phyloP scores from a whole-genome alignment of 2,797 vertebrate species.

The Valencia hispanica region DNA sequence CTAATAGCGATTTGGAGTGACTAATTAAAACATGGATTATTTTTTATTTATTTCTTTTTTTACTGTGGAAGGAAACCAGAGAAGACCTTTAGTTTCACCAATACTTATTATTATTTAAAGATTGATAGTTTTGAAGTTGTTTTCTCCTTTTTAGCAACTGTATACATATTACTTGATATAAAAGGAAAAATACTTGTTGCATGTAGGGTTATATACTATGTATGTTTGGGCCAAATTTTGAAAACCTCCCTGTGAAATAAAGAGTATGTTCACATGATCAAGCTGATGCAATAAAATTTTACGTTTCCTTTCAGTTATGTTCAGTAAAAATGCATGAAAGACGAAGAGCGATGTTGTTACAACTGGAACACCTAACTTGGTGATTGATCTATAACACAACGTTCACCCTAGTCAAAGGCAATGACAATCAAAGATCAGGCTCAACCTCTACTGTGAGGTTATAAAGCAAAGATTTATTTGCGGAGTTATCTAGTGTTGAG shows the following conservation, averaged over 20 bases:
- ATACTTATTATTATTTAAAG: background rate
- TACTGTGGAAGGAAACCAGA: background rate
- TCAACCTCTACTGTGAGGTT: background rate
- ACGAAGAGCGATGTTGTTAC: background rate
- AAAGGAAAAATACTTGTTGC: background rate
- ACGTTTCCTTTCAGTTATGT: background rate
- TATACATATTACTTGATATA: background rate
- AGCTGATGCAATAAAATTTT: background rate
- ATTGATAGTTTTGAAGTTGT: background rate
- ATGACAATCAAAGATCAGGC: background rate
- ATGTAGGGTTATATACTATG: background rate
- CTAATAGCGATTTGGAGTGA: background rate
- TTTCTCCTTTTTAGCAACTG: background rate
- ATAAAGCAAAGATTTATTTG: background rate
- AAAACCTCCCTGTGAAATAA: background rate
- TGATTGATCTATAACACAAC: background rate
- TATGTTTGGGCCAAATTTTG: background rate
- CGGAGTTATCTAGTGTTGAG: background rate
- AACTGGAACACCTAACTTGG: background rate
- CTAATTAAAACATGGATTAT: constrained; percentile 4
- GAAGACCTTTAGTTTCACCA: background rate
- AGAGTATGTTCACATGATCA: background rate
- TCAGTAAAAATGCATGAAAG: background rate
- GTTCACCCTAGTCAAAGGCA: background rate
- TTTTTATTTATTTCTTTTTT: no score